Percentiles rank a stretch among this genome's conserved stretches.
Evolutionary conservation across 2,113 vertebrate genomes (phyloP).

Genomic region (Hydrolagus affinis): DNA sequence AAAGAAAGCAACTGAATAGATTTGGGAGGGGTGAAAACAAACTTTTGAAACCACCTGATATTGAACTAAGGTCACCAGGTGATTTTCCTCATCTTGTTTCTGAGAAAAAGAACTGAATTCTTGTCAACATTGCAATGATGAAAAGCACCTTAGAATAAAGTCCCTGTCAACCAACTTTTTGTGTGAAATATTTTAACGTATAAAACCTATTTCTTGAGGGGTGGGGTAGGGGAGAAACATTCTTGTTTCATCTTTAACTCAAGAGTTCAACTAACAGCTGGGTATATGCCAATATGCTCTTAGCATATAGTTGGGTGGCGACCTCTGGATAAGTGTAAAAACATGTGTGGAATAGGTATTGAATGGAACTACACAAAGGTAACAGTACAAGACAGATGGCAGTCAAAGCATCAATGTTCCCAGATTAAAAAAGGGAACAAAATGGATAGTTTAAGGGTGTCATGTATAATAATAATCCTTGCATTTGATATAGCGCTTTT

Average conservation of each 20-base stretch:
- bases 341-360: too few relatives aligned
- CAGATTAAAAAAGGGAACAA: too few relatives aligned
- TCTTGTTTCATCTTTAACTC: background rate
- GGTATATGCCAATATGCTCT: background rate
- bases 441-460: too few relatives aligned
- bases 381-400: too few relatives aligned
- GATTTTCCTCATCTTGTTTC: background rate
- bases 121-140: background rate
- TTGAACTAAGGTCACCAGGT: background rate
- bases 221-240: background rate
- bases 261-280: background rate
- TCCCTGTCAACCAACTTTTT: background rate
- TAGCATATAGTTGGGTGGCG: background rate
- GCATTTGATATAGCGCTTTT: too few relatives aligned
- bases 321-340: too few relatives aligned
- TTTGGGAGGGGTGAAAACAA: background rate
- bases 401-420: too few relatives aligned
- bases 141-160: background rate
- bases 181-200: background rate
- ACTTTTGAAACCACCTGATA: background rate
- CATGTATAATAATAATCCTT: too few relatives aligned
- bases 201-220: background rate
- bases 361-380: too few relatives aligned
- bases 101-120: background rate
- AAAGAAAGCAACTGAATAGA: background rate